Conservation (phyloP, 2,797 vertebrate genomes). For the Fratercula arctica region DNA sequence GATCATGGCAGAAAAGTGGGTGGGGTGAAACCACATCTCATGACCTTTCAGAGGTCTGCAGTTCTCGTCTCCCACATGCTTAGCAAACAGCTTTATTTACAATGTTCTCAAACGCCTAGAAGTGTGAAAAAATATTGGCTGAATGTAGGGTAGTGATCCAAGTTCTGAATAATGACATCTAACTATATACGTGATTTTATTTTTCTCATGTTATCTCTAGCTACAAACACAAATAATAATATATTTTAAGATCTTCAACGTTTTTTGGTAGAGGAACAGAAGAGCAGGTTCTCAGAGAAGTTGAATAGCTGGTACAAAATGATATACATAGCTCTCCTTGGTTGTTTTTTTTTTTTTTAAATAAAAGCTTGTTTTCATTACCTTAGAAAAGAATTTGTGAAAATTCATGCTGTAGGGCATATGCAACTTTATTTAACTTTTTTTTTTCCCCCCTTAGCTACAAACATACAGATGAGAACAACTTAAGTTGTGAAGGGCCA, state of each 20-base stretch:
- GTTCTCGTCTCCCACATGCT: not conserved
- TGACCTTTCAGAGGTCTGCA: not conserved
- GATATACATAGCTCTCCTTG: not conserved
- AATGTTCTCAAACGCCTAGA: not conserved
- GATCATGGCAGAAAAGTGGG: not conserved
- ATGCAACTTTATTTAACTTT: not conserved
- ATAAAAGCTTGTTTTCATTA: not conserved
- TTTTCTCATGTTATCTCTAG: not conserved
- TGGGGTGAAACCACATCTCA: not conserved
- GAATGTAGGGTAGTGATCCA: not conserved
- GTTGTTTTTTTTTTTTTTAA: not conserved
- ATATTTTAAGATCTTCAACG: not conserved
- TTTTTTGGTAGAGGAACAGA: not conserved
- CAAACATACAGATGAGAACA: constrained; percentile 78
- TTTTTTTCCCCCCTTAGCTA: constrained; percentile 72
- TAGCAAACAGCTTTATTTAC: not conserved
- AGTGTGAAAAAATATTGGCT: not conserved
- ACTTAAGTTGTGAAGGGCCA: constrained; percentile 75
- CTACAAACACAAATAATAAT: not conserved
- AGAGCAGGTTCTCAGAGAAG: not conserved
- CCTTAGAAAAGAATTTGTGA: not conserved
- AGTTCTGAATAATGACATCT: not conserved
- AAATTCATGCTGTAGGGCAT: not conserved
- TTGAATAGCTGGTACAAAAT: not conserved
- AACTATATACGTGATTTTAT: not conserved